phyloP scores from a whole-genome alignment of 2,113 vertebrate species.

The Cygnus buccinator region DNA sequence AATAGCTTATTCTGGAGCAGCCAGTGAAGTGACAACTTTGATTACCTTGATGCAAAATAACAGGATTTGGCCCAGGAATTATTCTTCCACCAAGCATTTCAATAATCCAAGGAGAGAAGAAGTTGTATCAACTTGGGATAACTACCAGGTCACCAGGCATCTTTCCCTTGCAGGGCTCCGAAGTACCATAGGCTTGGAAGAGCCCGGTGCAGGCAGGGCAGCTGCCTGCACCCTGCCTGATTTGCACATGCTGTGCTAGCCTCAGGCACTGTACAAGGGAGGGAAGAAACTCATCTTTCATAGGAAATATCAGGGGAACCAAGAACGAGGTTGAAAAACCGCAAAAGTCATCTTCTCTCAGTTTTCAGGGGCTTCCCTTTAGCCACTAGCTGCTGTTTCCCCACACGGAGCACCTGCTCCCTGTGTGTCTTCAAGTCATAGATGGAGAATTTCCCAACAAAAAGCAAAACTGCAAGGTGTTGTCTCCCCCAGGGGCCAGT shows the following conservation, averaged over 20 bases:
- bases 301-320: background rate
- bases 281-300: background rate
- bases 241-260: background rate
- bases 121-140: background rate
- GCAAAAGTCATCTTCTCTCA: background rate
- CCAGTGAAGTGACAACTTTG: constrained; percentile 19
- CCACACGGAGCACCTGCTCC: background rate
- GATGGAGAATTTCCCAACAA: background rate
- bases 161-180: background rate
- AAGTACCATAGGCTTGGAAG: background rate
- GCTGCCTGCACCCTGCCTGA: background rate
- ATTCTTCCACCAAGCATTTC: constrained; percentile 34
- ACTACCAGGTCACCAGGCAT: background rate
- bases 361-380: background rate
- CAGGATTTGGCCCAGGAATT: background rate
- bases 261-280: background rate
- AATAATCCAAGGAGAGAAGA: constrained; percentile 28
- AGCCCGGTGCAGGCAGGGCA: background rate
- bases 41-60: constrained; percentile 38
- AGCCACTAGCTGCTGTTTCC: background rate
- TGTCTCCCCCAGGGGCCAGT: background rate
- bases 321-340: background rate
- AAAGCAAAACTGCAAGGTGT: background rate
- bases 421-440: background rate
- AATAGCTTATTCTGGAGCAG: constrained; percentile 17